These are phyloP conservation scores for Drosophila takahashii DNA, from an alignment of 1,140 invertebrate genomes.

Conservation along the genomic window DNA sequence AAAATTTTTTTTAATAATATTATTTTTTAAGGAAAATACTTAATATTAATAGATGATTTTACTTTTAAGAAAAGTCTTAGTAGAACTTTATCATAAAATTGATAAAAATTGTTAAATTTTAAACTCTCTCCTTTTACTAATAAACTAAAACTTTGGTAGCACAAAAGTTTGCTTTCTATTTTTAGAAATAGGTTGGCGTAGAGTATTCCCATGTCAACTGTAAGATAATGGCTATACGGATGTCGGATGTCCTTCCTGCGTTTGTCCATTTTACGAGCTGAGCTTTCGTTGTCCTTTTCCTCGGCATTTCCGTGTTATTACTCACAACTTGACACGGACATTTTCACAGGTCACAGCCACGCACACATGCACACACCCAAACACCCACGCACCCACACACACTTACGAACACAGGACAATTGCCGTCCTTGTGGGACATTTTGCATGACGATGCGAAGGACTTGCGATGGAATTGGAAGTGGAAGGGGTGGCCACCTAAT, in stretches of 20 bases:
- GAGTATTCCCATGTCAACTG: conserved; percentile 24
- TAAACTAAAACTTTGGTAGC: no score
- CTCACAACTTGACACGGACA: conserved; percentile 77
- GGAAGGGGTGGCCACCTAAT: conserved; percentile 55
- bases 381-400: conserved; percentile 10
- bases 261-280: conserved; percentile 62
- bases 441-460: conserved; percentile 49
- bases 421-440: conserved; percentile 72
- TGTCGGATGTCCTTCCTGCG: background rate
- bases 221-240: background rate
- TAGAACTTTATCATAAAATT: no score
- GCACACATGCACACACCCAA: conserved; percentile 12
- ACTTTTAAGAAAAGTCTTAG: no score
- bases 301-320: conserved; percentile 76
- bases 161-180: no score
- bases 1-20: no score
- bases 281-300: conserved; percentile 43
- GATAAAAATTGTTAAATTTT: no score
- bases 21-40: no score
- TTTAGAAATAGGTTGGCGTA: background rate
- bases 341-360: conserved; percentile 63
- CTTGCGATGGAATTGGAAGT: conserved; percentile 3
- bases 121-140: no score
- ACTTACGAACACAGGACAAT: conserved; percentile 51
- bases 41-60: no score